Conservation (phyloP, 2,888 invertebrate species). For the Drosophila parthenogenetica region DNA sequence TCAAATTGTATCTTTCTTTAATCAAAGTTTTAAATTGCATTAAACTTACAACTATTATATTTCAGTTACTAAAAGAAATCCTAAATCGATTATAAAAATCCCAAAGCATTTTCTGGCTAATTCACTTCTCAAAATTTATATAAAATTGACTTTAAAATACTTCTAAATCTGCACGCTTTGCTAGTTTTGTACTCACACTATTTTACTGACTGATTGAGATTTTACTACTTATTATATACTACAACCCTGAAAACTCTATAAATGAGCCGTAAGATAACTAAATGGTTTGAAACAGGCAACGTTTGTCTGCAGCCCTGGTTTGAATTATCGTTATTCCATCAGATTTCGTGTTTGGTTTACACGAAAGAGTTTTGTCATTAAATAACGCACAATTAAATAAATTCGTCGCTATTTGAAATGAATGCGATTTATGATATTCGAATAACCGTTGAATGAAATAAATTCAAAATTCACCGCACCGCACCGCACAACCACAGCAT, state of each 20-base stretch:
- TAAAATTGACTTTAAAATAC: not conserved
- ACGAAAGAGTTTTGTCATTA: constrained; percentile 15
- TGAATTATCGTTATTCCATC: constrained; percentile 6
- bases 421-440: constrained; percentile 35
- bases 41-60: too few species aligned
- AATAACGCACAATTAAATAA: constrained; percentile 21
- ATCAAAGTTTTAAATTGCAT: too few species aligned
- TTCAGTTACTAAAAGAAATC: too few species aligned
- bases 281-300: constrained; percentile 12
- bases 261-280: constrained; percentile 49
- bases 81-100: too few species aligned
- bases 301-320: constrained; percentile 23
- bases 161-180: constrained; percentile 44
- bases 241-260: constrained; percentile 52
- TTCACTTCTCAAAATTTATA: too few species aligned
- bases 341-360: not conserved
- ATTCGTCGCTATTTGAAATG: not conserved
- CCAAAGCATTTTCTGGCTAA: not conserved
- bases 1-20: too few species aligned
- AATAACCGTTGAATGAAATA: constrained; percentile 35
- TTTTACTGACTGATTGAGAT: constrained; percentile 8
- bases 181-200: constrained; percentile 25
- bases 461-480: constrained; percentile 33
- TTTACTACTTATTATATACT: not conserved
- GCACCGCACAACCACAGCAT: constrained; percentile 37